Base-by-base conservation (phyloP, 2,113 vertebrate genomes). In the Mesoclemmys tuberculata region DNA sequence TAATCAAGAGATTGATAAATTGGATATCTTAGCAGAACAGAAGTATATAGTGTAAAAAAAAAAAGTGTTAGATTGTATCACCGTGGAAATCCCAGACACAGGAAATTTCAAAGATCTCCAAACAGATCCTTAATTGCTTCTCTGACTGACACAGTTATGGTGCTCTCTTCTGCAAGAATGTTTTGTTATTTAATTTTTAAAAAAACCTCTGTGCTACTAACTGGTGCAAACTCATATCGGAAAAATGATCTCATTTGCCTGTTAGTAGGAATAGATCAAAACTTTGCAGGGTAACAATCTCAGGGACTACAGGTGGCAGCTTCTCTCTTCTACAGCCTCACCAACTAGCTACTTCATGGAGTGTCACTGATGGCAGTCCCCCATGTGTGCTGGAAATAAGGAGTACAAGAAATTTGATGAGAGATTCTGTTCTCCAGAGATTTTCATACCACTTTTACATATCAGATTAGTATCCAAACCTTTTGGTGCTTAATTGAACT, bases 1-100 rank as follows among this genome's bases (percentile, higher is more conserved):
- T 92, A 93, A 98, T 96, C 83, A 94, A 85, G 90, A 96, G 96
- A 95, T 22, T 95, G 94, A 92, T 96, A 96, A 96, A 93, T 89
- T 82, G 87, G 94, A 97, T 97, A 97, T 97, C 90, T 93, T 87
- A 83, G 89, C 90, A 94, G 94, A 97, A 92, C 89, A 90, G 88
- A 96, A 96, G 27, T 80, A 92, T 35, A 84, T 10, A 94, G 84
- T 93, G 51, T 56, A 48, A 46, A 54, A 44, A 71, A 94, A 97
- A 82, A 94, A 97, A 83, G 24, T 96, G 61, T 87, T 87, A 96
- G 97, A 98, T 98, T 46, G 74, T 96, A 98, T 98, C 97, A 97
- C 95, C 89, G 49, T 98, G 96, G 94, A 97, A 97, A 97, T 97
- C 89, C 94, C 88, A 94, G 87, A 92, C 90, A 94, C 10, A 6